phyloP scores from a whole-genome alignment of 2,888 invertebrate genomes.

The Stenolophus ochropezus region DNA sequence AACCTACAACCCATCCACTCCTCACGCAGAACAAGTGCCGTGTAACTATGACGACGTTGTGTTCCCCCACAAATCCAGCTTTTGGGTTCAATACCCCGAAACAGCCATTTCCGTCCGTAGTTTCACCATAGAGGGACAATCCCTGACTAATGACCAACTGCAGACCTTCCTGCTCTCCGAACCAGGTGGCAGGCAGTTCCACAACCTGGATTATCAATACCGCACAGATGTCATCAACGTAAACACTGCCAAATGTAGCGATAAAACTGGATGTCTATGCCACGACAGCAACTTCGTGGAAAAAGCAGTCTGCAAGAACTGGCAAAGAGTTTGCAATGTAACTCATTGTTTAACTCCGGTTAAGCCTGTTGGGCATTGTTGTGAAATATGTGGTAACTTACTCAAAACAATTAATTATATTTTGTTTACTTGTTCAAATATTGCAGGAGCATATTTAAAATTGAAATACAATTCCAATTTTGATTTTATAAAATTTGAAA shows the following conservation, averaged over 20 bases:
- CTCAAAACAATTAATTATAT: not conserved
- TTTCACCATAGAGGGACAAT: constrained; percentile 40
- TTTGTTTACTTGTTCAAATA: not conserved
- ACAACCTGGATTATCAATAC: constrained; percentile 48
- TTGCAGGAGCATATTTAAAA: constrained; percentile 49
- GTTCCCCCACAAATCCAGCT: constrained; percentile 59
- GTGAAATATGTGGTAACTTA: constrained; percentile 55
- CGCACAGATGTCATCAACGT: constrained; percentile 47
- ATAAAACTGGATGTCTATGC: constrained; percentile 55
- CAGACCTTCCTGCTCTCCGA: constrained; percentile 41
- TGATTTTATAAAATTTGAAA: constrained; percentile 31
- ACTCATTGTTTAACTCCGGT: constrained; percentile 54
- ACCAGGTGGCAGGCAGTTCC: constrained; percentile 50
- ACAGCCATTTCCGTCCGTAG: constrained; percentile 42
- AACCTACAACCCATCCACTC: constrained; percentile 52
- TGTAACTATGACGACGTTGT: constrained; percentile 57
- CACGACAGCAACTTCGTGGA: constrained; percentile 33
- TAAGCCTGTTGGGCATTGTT: constrained; percentile 57
- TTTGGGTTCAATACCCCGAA: constrained; percentile 55
- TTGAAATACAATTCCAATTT: constrained; percentile 48
- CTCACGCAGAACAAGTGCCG: constrained; percentile 58
- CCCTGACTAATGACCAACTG: constrained; percentile 31
- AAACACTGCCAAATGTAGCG: constrained; percentile 31
- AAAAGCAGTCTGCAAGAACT: constrained; percentile 48
- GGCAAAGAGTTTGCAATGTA: constrained; percentile 38